Evolutionary conservation across 2,888 invertebrate species (phyloP).

Genomic region (Lycaena phlaeas): DNA sequence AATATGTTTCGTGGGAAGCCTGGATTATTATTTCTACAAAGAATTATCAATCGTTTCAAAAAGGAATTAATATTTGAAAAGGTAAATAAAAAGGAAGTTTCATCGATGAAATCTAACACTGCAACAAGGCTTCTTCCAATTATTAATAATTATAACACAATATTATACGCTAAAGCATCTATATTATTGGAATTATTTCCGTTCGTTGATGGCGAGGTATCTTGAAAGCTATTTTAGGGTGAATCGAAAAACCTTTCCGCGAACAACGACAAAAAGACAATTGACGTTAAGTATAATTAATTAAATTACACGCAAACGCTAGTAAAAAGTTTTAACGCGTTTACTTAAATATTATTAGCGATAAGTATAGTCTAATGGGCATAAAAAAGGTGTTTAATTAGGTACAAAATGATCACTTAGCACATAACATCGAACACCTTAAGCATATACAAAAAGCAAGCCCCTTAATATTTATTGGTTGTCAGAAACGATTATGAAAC

Average conservation of each 20-base stretch:
- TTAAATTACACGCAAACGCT: background rate
- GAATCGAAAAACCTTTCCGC: background rate
- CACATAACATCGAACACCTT: background rate
- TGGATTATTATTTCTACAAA: no score
- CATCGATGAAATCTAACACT: no score
- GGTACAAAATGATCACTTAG: background rate
- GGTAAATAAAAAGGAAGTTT: no score
- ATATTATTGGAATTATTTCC: background rate
- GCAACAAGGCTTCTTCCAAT: no score
- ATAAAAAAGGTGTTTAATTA: slow-evolving; percentile 3
- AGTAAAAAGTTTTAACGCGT: background rate
- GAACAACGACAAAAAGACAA: background rate
- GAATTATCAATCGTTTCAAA: no score
- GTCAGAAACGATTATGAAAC: background rate
- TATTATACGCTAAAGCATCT: no score
- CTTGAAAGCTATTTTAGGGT: background rate
- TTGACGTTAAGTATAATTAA: background rate
- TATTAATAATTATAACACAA: no score
- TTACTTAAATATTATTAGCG: background rate
- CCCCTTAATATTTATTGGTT: background rate
- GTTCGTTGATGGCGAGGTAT: background rate
- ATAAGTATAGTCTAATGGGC: background rate
- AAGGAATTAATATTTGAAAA: no score
- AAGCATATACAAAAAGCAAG: background rate
- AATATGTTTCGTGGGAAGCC: no score